Base-by-base conservation (phyloP, 2,797 vertebrate genomes). In the Mus spretus region DNA sequence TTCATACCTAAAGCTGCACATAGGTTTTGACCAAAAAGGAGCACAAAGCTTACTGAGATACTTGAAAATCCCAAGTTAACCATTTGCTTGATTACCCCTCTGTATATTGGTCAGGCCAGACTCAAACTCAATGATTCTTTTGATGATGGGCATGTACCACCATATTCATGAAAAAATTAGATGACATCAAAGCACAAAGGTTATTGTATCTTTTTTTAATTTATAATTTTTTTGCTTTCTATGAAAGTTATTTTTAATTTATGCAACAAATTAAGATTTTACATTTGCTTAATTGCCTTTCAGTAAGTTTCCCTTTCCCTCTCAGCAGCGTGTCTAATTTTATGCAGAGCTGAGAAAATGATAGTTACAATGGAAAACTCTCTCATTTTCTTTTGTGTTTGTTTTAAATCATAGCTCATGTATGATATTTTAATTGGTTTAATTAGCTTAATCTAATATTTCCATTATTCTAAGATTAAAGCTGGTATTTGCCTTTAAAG, bases 401-500 rank as follows among this genome's bases (percentile, higher is more conserved):
- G 19, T 40, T 89, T 61, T 40, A 85, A 74, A 94, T 34, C 22
- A 82, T 65, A 61, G 0, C 26, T 77, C 19, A 89, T 83, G 88
- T 91, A 44, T 24, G 70, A 15, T 65, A 89, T 31, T 9, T 80
- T 93, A 75, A 67, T 93, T 83, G 65, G 19, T 74, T 92, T 86
- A 47, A 57, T 87, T 96, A 91, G 57, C 67, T 63, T 94, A 91
- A 89, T 75, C 12, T 79, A 77, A 77, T 63, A 5, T 92, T 93
- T 90, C 63, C 94, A 55, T 96, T 90, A 77, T 87, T 87, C 74
- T 1, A 57, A 88, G 95, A 89, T 55, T 77, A 74, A 44, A 50
- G 53, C 7, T 55, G 4, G 1, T 80, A 80, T 93, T 82, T 96
- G 22, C n/a, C 72, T 84, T 75, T 86, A 89, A 95, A 79, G n/a